A percentile compares a stretch with the other conserved stretches of the same genome.
Evolutionary conservation across 2,888 invertebrate genomes (phyloP).

Genomic region (Amorpha juglandis): DNA sequence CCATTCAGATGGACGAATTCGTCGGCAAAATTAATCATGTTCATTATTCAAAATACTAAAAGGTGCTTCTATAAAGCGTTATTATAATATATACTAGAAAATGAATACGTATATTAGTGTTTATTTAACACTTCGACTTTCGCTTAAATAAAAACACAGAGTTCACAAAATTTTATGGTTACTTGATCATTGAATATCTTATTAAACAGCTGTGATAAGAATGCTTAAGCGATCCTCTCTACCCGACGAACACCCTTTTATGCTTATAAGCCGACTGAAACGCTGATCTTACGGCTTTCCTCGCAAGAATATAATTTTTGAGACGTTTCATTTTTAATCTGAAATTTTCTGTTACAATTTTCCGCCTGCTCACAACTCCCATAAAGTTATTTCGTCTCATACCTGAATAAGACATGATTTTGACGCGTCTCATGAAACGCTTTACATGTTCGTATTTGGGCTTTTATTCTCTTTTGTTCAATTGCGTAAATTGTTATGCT

Average conservation of each 20-base stretch:
- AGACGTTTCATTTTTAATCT: constrained; percentile 42
- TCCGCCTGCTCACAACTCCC: constrained; percentile 31
- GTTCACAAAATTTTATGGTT: constrained; percentile 44
- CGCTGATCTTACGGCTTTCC: constrained; percentile 49
- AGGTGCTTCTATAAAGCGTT: not conserved
- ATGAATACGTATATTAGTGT: not conserved
- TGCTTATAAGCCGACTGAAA: constrained; percentile 53
- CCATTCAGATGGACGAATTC: too few relatives aligned
- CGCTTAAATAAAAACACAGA: constrained; percentile 8
- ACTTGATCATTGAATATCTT: constrained; percentile 60
- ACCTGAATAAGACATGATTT: constrained; percentile 47
- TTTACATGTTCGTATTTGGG: constrained; percentile 42
- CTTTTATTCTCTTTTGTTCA: constrained; percentile 51
- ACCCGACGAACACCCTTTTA: constrained; percentile 54
- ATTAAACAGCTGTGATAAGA: constrained; percentile 60
- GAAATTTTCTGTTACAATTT: constrained; percentile 41
- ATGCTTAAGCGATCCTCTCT: constrained; percentile 54
- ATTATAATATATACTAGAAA: not conserved
- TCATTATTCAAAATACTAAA: too few relatives aligned
- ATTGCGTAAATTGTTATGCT: constrained; percentile 53
- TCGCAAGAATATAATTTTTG: constrained; percentile 40
- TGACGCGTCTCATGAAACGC: constrained; percentile 39
- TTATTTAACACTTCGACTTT: not conserved
- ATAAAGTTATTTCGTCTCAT: constrained; percentile 34
- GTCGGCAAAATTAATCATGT: too few relatives aligned